A percentile compares a stretch with the other conserved stretches of the same genome.
Conservation (phyloP, 2,113 vertebrate genomes). For the Anguilla japonica region DNA sequence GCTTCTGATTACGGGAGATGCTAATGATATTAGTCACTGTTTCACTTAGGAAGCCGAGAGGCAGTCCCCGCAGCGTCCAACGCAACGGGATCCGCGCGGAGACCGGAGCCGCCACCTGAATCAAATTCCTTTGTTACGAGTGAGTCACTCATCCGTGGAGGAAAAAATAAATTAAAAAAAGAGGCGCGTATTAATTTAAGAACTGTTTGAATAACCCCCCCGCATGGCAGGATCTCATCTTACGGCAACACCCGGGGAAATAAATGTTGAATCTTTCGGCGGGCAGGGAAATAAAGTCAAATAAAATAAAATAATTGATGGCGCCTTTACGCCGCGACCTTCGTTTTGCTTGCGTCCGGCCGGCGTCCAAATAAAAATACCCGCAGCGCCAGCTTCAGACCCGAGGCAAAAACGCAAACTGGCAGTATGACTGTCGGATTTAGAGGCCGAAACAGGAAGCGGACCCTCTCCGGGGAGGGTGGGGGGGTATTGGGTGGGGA, state of each 20-base stretch:
- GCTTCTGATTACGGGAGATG: conserved; percentile 27
- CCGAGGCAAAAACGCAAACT: neutral
- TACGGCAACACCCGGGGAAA: neutral
- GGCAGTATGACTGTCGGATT: neutral
- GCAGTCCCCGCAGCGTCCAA: conserved; percentile 21
- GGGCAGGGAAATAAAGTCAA: neutral
- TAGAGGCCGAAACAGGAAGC: neutral
- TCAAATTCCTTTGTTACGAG: neutral
- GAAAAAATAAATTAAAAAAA: neutral
- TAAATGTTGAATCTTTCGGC: neutral
- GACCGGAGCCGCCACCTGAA: neutral
- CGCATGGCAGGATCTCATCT: neutral
- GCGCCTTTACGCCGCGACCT: neutral
- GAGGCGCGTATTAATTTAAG: neutral
- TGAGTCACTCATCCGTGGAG: neutral
- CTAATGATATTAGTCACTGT: conserved; percentile 40
- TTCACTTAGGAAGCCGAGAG: conserved; percentile 31
- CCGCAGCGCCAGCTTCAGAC: neutral
- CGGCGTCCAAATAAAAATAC: neutral
- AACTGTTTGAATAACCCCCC: neutral
- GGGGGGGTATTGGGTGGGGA: neutral
- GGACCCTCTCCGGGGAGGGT: neutral
- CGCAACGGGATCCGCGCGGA: conserved; percentile 19
- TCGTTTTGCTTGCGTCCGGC: neutral
- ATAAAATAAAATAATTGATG: neutral